phyloP scores from a whole-genome alignment of 2,113 vertebrate genomes.

The Heterocephalus glaber region DNA sequence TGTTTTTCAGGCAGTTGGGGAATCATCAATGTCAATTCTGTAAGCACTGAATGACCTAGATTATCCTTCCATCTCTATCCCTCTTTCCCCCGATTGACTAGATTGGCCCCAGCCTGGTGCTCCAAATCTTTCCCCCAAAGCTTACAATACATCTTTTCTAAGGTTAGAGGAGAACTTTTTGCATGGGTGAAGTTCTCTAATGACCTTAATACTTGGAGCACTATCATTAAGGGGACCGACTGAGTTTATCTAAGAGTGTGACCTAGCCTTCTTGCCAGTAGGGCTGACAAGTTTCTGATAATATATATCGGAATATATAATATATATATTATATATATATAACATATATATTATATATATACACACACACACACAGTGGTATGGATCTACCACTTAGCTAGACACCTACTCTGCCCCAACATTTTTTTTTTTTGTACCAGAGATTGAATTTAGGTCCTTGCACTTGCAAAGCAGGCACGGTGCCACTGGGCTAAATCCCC shows the following conservation, averaged over 20 bases:
- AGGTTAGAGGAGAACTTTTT: not conserved
- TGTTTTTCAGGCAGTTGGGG: not conserved
- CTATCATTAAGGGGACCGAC: not conserved
- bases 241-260: not conserved
- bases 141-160: not conserved
- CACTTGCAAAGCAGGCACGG: no score
- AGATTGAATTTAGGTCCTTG: no score
- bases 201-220: not conserved
- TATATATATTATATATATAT: no score
- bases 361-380: no score
- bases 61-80: not conserved
- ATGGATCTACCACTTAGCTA: not conserved
- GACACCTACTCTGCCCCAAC: no score
- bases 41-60: not conserved
- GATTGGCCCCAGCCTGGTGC: not conserved
- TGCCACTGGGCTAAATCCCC: no score
- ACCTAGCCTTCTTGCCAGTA: not conserved
- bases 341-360: no score
- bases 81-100: not conserved
- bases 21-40: not conserved
- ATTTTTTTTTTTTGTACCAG: no score
- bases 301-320: not conserved
- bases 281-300: not conserved
- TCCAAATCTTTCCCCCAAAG: not conserved
- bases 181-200: not conserved